Evolutionary conservation across 2,113 vertebrate species (phyloP), one percentile per base, ranked within the genome.

Genomic region (Hassar affinis): DNA sequence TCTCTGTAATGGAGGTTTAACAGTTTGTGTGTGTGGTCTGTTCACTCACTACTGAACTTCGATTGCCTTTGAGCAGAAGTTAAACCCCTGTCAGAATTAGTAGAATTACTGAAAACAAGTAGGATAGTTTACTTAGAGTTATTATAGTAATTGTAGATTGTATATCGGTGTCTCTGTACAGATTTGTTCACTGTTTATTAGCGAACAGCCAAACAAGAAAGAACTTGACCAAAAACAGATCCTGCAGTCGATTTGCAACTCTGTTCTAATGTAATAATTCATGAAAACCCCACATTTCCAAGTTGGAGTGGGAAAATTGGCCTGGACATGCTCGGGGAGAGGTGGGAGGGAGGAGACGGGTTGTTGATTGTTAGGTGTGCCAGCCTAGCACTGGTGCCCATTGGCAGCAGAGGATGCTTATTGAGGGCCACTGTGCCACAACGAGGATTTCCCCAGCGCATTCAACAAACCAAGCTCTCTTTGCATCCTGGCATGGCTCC

Each of bases 401-500:
- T 87, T 91, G 89, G 89, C 90, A 90, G 88, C 89, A 66, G 86
- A 91, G 89, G 88, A 88, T 87, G 87, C 90, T 88, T 78, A 76
- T 86, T 74, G 86, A 88, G 89, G 86, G 86, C 85, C 87, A 83
- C 91, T 90, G 90, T 88, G 88, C 88, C 89, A 89, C 87, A 81
- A 88, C 86, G 86, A 91, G 89, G 91, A 93, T 92, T 94, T 93
- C 92, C 90, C 90, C 84, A 89, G 89, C 90, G 81, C 88, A 88
- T 89, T 89, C 87, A 85, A 89, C 86, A 92, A 88, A 87, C 85
- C 87, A 81, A 85, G 90, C 90, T 89, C 90, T 79, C n/a, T 77
- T 38, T 49, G 88, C 89, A 86, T 87, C 83, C 90, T 95, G 94
- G 93, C 93, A 93, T 85, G 86, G 88, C 88, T 94, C 92, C 92